Evolutionary conservation across 2,888 invertebrate species (phyloP).

Genomic region (Thymelicus sylvestris): DNA sequence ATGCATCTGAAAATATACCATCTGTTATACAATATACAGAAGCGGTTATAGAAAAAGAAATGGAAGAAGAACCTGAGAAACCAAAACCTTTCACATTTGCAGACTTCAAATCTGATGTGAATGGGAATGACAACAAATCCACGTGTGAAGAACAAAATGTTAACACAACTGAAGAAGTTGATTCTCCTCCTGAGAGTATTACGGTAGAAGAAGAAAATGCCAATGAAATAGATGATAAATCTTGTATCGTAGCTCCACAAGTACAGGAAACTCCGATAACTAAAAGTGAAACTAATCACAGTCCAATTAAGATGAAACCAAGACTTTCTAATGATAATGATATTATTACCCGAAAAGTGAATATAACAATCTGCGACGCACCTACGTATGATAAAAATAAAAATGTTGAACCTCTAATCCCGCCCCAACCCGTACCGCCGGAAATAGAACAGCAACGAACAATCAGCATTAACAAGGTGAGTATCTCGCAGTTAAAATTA

Average conservation of each 20-base stretch:
- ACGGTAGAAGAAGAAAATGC: constrained; percentile 7
- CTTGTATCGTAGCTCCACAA: not conserved
- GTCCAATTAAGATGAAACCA: constrained; percentile 63
- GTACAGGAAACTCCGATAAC: constrained; percentile 17
- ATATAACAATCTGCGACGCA: constrained; percentile 72
- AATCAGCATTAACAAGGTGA: constrained; percentile 92
- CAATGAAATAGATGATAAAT: constrained; percentile 25
- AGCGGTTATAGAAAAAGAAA: constrained; percentile 42
- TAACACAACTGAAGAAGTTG: constrained; percentile 38
- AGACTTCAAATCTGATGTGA: constrained; percentile 80
- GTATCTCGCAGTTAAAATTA: not conserved
- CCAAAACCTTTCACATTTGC: constrained; percentile 83
- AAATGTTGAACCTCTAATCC: constrained; percentile 76
- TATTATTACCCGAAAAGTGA: constrained; percentile 65
- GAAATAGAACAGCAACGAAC: constrained; percentile 94
- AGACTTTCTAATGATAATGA: constrained; percentile 63
- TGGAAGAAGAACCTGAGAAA: constrained; percentile 50
- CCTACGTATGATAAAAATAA: constrained; percentile 64
- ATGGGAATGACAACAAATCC: constrained; percentile 49
- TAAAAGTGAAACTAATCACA: constrained; percentile 39
- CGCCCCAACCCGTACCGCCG: constrained; percentile 90
- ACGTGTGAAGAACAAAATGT: constrained; percentile 38
- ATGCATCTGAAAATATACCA: constrained; percentile 10
- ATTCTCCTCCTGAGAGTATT: constrained; percentile 39
- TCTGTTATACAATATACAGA: constrained; percentile 21